These are phyloP conservation scores for Himalopsyche anomala DNA, from an alignment of 2,888 invertebrate genomes.

Conservation along the genomic window DNA sequence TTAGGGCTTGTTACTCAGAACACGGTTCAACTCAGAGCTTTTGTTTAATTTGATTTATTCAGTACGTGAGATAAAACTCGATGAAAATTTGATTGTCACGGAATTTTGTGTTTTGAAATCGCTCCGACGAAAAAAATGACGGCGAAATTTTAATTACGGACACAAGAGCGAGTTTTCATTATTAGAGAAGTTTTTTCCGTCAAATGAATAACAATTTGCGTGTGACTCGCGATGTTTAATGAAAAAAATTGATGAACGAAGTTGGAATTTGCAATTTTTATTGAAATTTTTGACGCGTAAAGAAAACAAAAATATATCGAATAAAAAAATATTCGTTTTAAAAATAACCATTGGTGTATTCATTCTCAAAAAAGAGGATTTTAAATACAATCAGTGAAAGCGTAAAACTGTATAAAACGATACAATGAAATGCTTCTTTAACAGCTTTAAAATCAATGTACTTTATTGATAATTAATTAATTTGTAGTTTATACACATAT, in stretches of 20 bases:
- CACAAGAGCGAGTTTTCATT: not conserved
- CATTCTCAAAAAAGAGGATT: too few species aligned
- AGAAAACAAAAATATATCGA: not conserved
- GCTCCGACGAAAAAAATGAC: not conserved
- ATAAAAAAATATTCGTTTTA: too few species aligned
- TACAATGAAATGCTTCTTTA: too few species aligned
- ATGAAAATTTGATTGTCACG: constrained; percentile 8
- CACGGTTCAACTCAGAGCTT: constrained; percentile 1
- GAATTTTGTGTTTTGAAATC: not conserved
- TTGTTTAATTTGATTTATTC: constrained; percentile 34
- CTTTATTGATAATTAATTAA: too few species aligned
- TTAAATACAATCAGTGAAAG: too few species aligned
- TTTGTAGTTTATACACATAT: too few species aligned
- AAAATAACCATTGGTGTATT: too few species aligned
- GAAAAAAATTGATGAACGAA: not conserved
- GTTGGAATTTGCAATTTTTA: not conserved
- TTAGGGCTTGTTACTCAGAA: not conserved
- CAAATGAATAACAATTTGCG: constrained; percentile 9
- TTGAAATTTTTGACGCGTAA: not conserved
- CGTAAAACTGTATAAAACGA: too few species aligned
- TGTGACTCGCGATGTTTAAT: not conserved
- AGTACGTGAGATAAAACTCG: constrained; percentile 24
- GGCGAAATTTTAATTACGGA: constrained; percentile 9
- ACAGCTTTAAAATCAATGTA: too few species aligned
- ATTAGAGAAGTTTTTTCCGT: constrained; percentile 7